Percentiles rank a stretch among this genome's conserved stretches.
Conservation (phyloP, 2,113 vertebrate genomes). For the Prunella fulvescens region DNA sequence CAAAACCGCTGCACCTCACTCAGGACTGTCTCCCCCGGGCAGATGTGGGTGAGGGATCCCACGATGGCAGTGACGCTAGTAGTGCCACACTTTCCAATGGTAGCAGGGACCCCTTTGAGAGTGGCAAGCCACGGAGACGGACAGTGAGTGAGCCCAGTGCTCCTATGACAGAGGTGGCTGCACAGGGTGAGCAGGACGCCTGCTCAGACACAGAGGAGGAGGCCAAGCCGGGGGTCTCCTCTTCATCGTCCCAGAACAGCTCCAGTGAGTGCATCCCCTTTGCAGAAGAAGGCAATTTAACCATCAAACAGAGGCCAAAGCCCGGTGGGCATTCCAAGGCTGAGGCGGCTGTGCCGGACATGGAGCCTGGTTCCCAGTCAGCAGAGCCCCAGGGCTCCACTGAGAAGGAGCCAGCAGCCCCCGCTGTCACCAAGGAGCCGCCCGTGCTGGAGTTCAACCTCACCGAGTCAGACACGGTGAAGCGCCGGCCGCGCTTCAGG, state of each 20-base stretch:
- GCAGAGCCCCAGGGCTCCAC: background rate
- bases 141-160: slow-evolving; percentile 76
- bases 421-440: background rate
- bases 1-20: background rate
- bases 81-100: background rate
- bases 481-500: slow-evolving; percentile 84
- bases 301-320: slow-evolving; percentile 92
- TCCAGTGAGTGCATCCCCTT: slow-evolving; percentile 87
- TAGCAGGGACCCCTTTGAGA: slow-evolving; percentile 41
- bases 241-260: slow-evolving; percentile 73
- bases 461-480: slow-evolving; percentile 93
- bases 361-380: background rate
- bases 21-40: background rate
- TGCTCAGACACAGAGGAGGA: slow-evolving; percentile 73
- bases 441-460: slow-evolving; percentile 87
- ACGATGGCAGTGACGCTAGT: accelerated
- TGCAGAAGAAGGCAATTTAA: slow-evolving; percentile 92
- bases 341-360: accelerated
- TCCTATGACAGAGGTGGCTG: slow-evolving; percentile 11
- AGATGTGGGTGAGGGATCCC: background rate
- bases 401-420: background rate
- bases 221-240: background rate
- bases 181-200: background rate
- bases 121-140: slow-evolving; percentile 67
- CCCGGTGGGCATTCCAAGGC: slow-evolving; percentile 46